Base-by-base conservation (phyloP, 2,888 invertebrate species). In the Drosophila emarginata region DNA sequence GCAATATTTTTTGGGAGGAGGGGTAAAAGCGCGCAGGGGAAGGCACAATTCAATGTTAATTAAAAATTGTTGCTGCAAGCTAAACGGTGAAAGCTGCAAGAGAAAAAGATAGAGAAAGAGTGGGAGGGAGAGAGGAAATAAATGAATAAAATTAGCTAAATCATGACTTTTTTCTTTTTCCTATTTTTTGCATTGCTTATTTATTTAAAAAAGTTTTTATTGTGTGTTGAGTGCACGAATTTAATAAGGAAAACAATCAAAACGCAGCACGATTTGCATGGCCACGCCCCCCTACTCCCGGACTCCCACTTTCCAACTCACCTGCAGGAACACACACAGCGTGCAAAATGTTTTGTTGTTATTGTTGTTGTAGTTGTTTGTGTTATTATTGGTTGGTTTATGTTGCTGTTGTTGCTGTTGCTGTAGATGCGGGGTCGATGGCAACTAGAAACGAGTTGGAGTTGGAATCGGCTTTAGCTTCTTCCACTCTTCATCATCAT, bases 1-100 rank as follows among this genome's bases (percentile, higher is more conserved):
- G 79, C 80, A 80, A 80, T 78, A 75, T 64, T 78, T 82, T 64
- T 26, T 26, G 26, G 6, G 61, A 64, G 74, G 57, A 62, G 69
- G 61, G 61, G 53, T 63, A 4, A 21, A 11, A 45, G 21, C 18
- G 79, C 79, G 79, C 77, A 85, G 85, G 79, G 78, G 76, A 77
- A 82, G 88, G 89, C 89, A 87, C 84, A 88, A 82, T 86, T 79
- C 87, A 87, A 87, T 77, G 67, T 82, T 81, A 81, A 81, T 84
- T 81, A 81, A 84, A 60, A 81, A 84, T 81, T 81, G 79, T 70
- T 77, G 85, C 81, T 84, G 80, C 80, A 80, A 77, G 78, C 81
- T 78, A 78, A 73, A 68, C 64, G 69, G 85, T 82, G 80, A 83
- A 83, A 83, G 83, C 82, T 85, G 73, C 64, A 69, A 65, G 56